A percentile compares a stretch with the other conserved stretches of the same genome.
phyloP scores from a whole-genome alignment of 1,140 invertebrate species.

The Leptopilina boulardi region DNA sequence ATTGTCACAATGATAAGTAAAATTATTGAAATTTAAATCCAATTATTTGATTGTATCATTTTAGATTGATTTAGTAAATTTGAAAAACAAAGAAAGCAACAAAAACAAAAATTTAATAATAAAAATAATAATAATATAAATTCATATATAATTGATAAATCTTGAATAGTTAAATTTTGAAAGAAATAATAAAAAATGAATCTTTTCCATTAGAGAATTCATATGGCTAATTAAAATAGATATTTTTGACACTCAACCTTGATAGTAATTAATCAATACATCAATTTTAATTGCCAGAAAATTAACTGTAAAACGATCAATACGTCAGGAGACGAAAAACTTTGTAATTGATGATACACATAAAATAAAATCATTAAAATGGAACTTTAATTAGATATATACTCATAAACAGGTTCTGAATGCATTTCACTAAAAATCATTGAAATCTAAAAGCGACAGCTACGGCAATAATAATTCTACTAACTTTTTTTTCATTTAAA shows the following conservation, averaged over 20 bases:
- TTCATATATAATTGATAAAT: neutral
- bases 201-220: neutral
- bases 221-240: slow-evolving; percentile 2
- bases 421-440: neutral
- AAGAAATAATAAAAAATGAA: neutral
- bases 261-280: slow-evolving; percentile 14
- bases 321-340: neutral
- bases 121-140: no score
- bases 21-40: no score
- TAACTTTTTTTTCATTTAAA: no score
- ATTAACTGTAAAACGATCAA: slow-evolving; percentile 14
- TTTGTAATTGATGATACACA: slow-evolving; percentile 1
- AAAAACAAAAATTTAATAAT: no score
- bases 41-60: no score
- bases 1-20: no score
- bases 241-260: slow-evolving; percentile 9
- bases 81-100: no score
- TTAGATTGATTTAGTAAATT: no score
- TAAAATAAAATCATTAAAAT: neutral
- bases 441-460: neutral
- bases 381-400: neutral
- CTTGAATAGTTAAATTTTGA: no score
- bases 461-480: no score
- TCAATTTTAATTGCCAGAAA: slow-evolving; percentile 14
- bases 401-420: neutral